phyloP scores from a whole-genome alignment of 53 echinoderm and acorn worm genomes.

The Hippasteria phrygiana region DNA sequence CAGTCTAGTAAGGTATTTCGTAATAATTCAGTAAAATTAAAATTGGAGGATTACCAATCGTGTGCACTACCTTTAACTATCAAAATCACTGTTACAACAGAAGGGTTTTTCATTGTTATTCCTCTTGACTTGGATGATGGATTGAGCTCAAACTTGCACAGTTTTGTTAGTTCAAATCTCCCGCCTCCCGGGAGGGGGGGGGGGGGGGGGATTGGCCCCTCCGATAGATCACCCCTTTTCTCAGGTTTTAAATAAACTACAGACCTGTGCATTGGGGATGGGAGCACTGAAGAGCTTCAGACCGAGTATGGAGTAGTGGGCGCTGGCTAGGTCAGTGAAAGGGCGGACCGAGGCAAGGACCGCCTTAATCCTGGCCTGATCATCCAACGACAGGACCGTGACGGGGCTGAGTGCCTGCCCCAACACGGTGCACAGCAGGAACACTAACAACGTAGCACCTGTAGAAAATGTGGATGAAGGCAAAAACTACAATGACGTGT shows the following conservation, averaged over 20 bases:
- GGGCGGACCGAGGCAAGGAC: constrained; percentile 84
- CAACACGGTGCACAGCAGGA: constrained; percentile 72
- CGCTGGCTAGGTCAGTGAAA: constrained; percentile 80
- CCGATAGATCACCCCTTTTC: too few relatives aligned
- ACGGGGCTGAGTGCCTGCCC: constrained; percentile 88
- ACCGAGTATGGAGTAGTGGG: constrained; percentile 91
- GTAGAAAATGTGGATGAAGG: background rate
- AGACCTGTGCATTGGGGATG: constrained; percentile 80
- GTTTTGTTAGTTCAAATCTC: too few relatives aligned
- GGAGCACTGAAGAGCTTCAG: constrained; percentile 79
- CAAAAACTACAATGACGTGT: background rate
- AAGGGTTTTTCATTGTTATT: too few relatives aligned
- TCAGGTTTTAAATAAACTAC: background rate
- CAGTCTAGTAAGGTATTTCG: too few relatives aligned
- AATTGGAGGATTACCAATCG: too few relatives aligned
- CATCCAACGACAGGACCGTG: constrained; percentile 75
- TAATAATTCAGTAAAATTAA: too few relatives aligned
- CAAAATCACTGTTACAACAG: too few relatives aligned
- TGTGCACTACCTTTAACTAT: too few relatives aligned
- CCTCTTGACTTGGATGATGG: too few relatives aligned
- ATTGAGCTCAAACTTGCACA: too few relatives aligned
- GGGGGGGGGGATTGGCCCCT: too few relatives aligned
- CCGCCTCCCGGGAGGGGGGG: too few relatives aligned
- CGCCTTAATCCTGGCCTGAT: constrained; percentile 84
- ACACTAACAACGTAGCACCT: constrained; percentile 73